Percentiles rank a stretch among this genome's conserved stretches.
Conservation (phyloP, 2,797 vertebrate species). For the Sebastes aleutianus region DNA sequence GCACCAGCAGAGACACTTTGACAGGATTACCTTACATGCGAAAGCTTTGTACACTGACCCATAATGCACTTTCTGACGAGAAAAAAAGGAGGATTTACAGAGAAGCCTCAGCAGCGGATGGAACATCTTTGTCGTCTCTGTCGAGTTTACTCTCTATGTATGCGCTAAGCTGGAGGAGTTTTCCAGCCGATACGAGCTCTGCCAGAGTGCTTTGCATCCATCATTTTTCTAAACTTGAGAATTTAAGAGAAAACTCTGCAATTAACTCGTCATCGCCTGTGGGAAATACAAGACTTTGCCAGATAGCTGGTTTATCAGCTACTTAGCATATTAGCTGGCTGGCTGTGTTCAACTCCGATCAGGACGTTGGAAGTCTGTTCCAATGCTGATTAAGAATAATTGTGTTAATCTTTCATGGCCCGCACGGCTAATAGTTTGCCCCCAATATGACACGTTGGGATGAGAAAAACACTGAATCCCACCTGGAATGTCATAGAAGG, state of each 20-base stretch:
- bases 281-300: slow-evolving; percentile 34
- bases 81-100: slow-evolving; percentile 41
- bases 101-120: slow-evolving; percentile 13
- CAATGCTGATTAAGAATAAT: slow-evolving; percentile 39
- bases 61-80: slow-evolving; percentile 49
- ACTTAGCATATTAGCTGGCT: slow-evolving; percentile 30
- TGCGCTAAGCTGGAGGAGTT: slow-evolving; percentile 8
- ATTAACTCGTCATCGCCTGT: slow-evolving; percentile 35
- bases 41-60: slow-evolving; percentile 61
- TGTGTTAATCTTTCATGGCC: slow-evolving; percentile 30
- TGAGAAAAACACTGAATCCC: background rate
- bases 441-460: background rate
- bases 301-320: slow-evolving; percentile 41
- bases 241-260: slow-evolving; percentile 23
- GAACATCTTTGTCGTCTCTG: slow-evolving; percentile 42
- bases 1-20: slow-evolving; percentile 37
- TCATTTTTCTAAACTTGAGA: slow-evolving; percentile 11
- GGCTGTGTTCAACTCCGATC: slow-evolving; percentile 16
- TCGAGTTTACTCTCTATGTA: slow-evolving; percentile 17
- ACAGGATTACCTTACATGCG: slow-evolving; percentile 56
- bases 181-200: slow-evolving; percentile 8
- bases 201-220: background rate
- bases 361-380: slow-evolving; percentile 25
- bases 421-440: slow-evolving; percentile 13
- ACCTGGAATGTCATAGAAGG: background rate